A percentile compares a stretch with the other conserved stretches of the same genome.
phyloP scores from a whole-genome alignment of 2,888 invertebrate genomes.

The Sabatieria punctata region DNA sequence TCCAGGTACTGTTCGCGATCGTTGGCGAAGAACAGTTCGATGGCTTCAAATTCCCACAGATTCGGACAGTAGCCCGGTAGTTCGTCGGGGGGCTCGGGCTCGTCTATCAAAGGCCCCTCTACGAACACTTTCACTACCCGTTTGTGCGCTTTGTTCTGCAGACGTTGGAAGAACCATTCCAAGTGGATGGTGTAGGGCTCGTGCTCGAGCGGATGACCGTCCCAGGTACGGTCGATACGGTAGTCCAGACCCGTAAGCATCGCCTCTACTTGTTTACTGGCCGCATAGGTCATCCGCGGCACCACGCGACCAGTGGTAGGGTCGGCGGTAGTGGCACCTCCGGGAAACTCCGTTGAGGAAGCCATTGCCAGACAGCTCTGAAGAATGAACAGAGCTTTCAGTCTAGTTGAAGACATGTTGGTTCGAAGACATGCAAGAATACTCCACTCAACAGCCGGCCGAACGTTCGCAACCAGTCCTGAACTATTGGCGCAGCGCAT shows the following conservation, averaged over 20 bases:
- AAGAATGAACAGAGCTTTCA: too few relatives aligned
- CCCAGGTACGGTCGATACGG: constrained; percentile 23
- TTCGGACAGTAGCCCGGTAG: constrained; percentile 20
- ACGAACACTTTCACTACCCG: constrained; percentile 16
- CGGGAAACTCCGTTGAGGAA: too few relatives aligned
- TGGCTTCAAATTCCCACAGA: constrained; percentile 33
- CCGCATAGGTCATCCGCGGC: too few relatives aligned
- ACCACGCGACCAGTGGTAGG: too few relatives aligned
- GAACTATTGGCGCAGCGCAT: too few relatives aligned
- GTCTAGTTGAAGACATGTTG: too few relatives aligned
- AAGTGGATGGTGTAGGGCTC: constrained; percentile 21
- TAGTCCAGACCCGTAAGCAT: neutral
- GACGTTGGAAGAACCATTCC: constrained; percentile 25
- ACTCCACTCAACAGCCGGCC: too few relatives aligned
- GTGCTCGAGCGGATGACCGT: constrained; percentile 23
- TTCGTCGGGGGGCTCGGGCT: constrained; percentile 23
- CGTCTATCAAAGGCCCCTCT: constrained; percentile 23
- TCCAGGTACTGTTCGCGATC: constrained; percentile 37
- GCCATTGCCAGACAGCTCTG: too few relatives aligned
- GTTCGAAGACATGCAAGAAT: too few relatives aligned
- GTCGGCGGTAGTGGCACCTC: too few relatives aligned
- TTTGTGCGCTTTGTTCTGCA: constrained; percentile 23
- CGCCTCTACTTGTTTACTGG: too few relatives aligned
- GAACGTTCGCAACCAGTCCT: too few relatives aligned
- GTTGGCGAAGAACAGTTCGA: constrained; percentile 40